Percentiles rank a stretch among this genome's conserved stretches.
Conservation (phyloP, 2,113 vertebrate species). For the Austrofundulus limnaeus region DNA sequence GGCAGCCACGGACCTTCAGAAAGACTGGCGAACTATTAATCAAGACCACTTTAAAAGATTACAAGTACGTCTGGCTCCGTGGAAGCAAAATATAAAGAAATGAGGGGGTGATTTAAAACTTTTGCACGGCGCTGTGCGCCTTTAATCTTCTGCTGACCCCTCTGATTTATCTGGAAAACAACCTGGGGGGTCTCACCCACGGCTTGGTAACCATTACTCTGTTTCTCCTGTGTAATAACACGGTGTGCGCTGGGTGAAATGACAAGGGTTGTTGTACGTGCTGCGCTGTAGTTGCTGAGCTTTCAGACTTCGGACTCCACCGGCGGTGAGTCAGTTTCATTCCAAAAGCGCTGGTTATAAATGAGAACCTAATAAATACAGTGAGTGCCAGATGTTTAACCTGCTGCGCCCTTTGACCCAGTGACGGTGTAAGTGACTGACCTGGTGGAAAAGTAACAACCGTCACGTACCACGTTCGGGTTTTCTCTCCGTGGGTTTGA, state of each 20-base stretch:
- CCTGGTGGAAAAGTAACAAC: neutral
- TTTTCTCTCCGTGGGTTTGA: slow-evolving; percentile 39
- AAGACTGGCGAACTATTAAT: neutral
- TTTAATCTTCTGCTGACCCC: slow-evolving; percentile 31
- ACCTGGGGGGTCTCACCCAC: slow-evolving; percentile 32
- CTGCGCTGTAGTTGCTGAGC: slow-evolving; percentile 35
- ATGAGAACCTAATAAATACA: slow-evolving; percentile 42
- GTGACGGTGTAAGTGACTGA: slow-evolving; percentile 10
- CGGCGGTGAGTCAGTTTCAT: slow-evolving; percentile 49
- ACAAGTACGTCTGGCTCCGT: neutral
- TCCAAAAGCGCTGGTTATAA: slow-evolving; percentile 36
- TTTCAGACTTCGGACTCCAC: slow-evolving; percentile 57
- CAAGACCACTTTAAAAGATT: slow-evolving; percentile 5
- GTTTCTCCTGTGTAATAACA: slow-evolving; percentile 21
- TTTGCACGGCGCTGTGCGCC: neutral
- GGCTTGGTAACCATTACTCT: slow-evolving; percentile 20
- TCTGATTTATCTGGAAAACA: slow-evolving; percentile 7
- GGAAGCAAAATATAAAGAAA: slow-evolving; percentile 10
- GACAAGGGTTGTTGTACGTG: slow-evolving; percentile 32
- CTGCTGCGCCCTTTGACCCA: slow-evolving; percentile 44
- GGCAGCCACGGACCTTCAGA: neutral
- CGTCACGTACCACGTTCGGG: slow-evolving; percentile 30
- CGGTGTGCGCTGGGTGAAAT: slow-evolving; percentile 26
- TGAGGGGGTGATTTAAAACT: neutral
- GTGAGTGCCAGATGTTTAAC: slow-evolving; percentile 34